These are phyloP conservation scores for Alaudala cheleensis DNA, from an alignment of 2,113 vertebrate genomes.

Conservation along the genomic window DNA sequence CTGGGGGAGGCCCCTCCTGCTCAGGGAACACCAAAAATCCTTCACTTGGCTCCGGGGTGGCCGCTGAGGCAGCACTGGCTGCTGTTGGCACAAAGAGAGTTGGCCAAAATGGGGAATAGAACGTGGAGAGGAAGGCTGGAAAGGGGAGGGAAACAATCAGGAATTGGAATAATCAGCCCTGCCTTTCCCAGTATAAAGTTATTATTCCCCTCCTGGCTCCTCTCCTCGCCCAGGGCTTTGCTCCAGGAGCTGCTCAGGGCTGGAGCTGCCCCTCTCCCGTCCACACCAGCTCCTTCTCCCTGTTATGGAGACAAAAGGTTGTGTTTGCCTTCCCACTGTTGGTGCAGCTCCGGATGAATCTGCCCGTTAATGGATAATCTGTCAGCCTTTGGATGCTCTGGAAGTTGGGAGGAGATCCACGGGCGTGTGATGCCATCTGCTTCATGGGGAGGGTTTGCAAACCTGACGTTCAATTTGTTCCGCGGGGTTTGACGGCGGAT, in stretches of 20 bases:
- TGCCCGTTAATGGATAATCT: constrained; percentile 80
- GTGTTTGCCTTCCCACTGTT: constrained; percentile 57
- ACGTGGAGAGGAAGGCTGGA: not conserved
- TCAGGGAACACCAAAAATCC: not conserved
- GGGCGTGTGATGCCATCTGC: constrained; percentile 78
- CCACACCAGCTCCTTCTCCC: constrained; percentile 39
- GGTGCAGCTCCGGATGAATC: constrained; percentile 80
- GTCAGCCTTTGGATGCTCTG: constrained; percentile 76
- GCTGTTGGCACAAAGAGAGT: not conserved
- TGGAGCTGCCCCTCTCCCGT: constrained; percentile 40
- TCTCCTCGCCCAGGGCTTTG: not conserved
- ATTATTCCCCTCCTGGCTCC: not conserved
- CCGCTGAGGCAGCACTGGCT: not conserved
- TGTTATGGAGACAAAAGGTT: constrained; percentile 49
- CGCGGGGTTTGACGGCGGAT: constrained; percentile 74
- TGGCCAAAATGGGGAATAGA: not conserved
- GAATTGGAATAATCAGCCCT: not conserved
- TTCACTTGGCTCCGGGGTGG: not conserved
- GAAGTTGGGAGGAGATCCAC: constrained; percentile 79
- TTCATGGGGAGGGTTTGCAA: constrained; percentile 78
- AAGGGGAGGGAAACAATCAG: not conserved
- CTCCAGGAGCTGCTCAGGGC: not conserved
- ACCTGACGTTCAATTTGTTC: constrained; percentile 83
- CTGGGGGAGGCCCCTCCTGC: not conserved
- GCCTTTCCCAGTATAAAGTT: not conserved